A percentile compares a stretch with the other conserved stretches of the same genome.
phyloP scores from a whole-genome alignment of 2,113 vertebrate genomes.

The Perccottus glenii region DNA sequence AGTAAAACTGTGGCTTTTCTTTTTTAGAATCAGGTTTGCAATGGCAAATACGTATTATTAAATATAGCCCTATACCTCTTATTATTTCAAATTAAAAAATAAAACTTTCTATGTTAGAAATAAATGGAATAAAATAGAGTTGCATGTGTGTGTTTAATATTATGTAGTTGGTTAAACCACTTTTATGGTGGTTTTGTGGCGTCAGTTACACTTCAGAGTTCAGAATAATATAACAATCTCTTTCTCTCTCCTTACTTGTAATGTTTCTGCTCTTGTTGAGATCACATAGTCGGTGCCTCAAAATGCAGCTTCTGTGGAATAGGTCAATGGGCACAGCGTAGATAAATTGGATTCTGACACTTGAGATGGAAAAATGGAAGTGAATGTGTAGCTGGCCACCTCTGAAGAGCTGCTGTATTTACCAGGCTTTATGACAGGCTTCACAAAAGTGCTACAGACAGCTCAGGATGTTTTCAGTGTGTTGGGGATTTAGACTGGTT shows the following conservation, averaged over 20 bases:
- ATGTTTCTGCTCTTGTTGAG: neutral
- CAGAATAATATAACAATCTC: neutral
- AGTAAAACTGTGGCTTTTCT: no score
- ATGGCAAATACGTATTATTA: no score
- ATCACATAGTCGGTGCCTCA: conserved; percentile 8
- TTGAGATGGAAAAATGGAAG: conserved; percentile 15
- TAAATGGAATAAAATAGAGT: no score
- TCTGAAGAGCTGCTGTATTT: conserved; percentile 1
- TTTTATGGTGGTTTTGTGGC: neutral
- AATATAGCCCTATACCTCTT: no score
- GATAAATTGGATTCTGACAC: conserved; percentile 15
- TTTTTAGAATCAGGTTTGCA: no score
- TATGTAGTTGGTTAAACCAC: no score
- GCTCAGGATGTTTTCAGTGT: neutral
- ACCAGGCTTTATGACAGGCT: conserved; percentile 8
- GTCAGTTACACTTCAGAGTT: neutral
- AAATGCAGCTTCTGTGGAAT: conserved; percentile 4
- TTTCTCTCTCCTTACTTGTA: neutral
- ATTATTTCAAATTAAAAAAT: no score
- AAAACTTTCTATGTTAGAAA: no score
- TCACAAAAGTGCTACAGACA: neutral
- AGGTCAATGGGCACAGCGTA: conserved; percentile 7
- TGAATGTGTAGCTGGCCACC: neutral
- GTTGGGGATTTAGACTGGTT: conserved; percentile 4
- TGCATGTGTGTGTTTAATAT: no score